Base-by-base conservation (phyloP, 2,113 vertebrate genomes). In the Athene noctua region DNA sequence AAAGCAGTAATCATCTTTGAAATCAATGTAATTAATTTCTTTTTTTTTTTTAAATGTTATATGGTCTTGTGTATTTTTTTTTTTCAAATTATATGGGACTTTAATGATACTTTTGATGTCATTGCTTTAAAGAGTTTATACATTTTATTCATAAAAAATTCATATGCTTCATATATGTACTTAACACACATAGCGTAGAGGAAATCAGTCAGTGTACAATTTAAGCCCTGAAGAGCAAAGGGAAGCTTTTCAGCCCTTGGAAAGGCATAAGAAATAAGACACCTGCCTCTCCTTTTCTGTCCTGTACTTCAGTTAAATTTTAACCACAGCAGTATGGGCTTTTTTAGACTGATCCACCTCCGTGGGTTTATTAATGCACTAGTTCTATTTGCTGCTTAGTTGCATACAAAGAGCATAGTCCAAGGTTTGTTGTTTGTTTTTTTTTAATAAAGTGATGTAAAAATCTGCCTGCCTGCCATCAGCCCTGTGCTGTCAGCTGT, bases 101-200 rank as follows among this genome's bases (percentile, higher is more conserved):
- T 59, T 11, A 32, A 32, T 46, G 18, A 51, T 51, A 26, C 20
- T 29, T 86, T 10, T 15, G 46, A 73, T 55, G 7, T 14, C 1
- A 6, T 13, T 32, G 5, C 49, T 86, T 65, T 46, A 17, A 65
- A 42, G 29, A n/a, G 49, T 15, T 10, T 11, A 20, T 23, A 15
- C 7, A 8, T 71, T 65, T 66, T 34, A 42, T 61, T 75, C 4
- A 55, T 46, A 21, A 38, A 27, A 11, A 6, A 49, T 49, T 10
- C 0, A 5, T 23, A 11, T 6, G 4, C 4, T 58, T 67, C 29
- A 29, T 16, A 13, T 5, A 26, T 5, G 14, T 44, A 68, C 26
- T 46, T 51, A 61, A 42, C 5, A 8, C 21, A 29, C 0, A 0
- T 26, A 27, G 8, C 3, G 6, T 0, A 17, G 44, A 1, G 1